Evolutionary conservation across 2,113 vertebrate species (phyloP), one percentile per base, ranked within the genome.

Genomic region (Tapirus terrestris): DNA sequence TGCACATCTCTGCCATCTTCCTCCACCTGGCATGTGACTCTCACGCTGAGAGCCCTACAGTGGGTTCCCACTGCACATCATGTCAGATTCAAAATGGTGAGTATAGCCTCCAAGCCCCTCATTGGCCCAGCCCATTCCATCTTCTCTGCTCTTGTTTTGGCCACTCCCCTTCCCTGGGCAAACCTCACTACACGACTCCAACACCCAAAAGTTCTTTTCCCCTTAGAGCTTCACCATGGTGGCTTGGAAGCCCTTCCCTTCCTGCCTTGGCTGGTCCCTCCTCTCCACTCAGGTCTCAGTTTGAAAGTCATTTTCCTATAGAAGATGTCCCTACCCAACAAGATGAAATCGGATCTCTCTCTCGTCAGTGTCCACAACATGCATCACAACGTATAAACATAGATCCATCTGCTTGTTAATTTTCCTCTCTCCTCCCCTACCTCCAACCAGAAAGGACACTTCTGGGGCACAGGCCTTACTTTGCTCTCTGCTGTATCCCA

Each of bases 31-130:
- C 29, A 14, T 8, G 8, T 29, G 7, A 20, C 20, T 21, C 1
- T 39, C 8, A 0, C 11, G 6, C 39, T n/a, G 33, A 67, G 39
- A 21, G 27, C 3, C 36, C 25, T 7, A 0, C 9, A 7, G 48
- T 8, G 21, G 18, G 3, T 9, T 6, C 70, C 61, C 2, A 1
- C 10, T 0, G 0, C 10, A 2, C 0, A 1, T 20, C 18, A 8
- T 0, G 21, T 53, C 68, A 43, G 6, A 63, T 39, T 8, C 36
- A 51, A 33, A 0, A 18, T 0, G 12, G 29, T 1, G 6, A 4
- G 39, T 1, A 17, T 0, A 13, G 63, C 27, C 61, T n/a, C 48
- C 13, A 33, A 33, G 23, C 27, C 9, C 33, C 20, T 20, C 27
- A 0, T 3, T 2, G 4, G 65, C 21, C 36, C 6, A 8, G 31